Evolutionary conservation across 2,113 vertebrate genomes (phyloP).

Genomic region (Mobula hypostoma): DNA sequence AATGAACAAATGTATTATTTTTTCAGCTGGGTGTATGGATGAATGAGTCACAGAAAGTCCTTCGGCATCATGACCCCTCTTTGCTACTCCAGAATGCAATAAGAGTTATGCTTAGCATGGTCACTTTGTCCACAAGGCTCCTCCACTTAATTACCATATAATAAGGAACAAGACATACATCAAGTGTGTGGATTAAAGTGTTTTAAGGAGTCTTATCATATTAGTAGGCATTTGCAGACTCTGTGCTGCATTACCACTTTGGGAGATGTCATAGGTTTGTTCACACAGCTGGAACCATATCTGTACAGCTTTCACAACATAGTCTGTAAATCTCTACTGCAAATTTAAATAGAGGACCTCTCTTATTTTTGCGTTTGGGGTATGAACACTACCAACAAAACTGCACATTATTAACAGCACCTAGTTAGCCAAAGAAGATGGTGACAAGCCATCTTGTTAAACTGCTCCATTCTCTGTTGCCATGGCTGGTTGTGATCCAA

Average conservation of each 20-base stretch:
- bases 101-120: not conserved
- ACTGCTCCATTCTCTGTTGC: not conserved
- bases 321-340: not conserved
- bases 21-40: not conserved
- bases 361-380: not conserved
- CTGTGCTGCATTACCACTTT: not conserved
- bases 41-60: not conserved
- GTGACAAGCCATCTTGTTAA: not conserved
- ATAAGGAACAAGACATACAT: not conserved
- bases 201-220: constrained; percentile 10
- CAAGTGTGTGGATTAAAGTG: not conserved
- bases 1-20: not conserved
- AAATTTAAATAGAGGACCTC: not conserved
- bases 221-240: not conserved
- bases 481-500: not conserved
- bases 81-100: constrained; percentile 1
- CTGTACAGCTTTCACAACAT: not conserved
- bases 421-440: not conserved
- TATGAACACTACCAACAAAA: not conserved
- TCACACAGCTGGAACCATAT: not conserved
- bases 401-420: not conserved
- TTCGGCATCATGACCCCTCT: not conserved
- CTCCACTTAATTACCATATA: not conserved
- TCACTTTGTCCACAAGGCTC: not conserved
- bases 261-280: not conserved